Conservation (phyloP, 2,888 invertebrate species). For the Lycia hirtaria region DNA sequence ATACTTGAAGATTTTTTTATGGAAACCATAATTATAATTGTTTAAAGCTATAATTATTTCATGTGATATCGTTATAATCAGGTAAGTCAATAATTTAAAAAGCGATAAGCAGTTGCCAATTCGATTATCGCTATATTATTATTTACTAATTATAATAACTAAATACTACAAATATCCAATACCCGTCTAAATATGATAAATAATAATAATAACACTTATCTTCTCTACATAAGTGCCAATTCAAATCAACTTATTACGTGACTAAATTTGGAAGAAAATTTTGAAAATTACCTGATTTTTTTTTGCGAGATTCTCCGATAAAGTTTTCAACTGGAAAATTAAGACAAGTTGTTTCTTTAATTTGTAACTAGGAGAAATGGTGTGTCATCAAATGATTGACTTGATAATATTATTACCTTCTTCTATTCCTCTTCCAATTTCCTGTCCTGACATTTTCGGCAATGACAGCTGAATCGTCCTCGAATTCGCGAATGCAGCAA, state of each 20-base stretch:
- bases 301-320: slow-evolving; percentile 21
- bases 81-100: not conserved
- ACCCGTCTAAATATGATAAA: slow-evolving; percentile 10
- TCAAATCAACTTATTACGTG: not conserved
- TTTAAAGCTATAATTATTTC: not conserved
- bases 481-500: slow-evolving; percentile 89
- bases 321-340: slow-evolving; percentile 20
- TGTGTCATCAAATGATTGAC: slow-evolving; percentile 2
- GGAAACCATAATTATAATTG: too few relatives aligned
- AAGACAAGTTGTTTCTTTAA: slow-evolving; percentile 16
- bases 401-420: slow-evolving; percentile 85
- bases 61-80: slow-evolving; percentile 4
- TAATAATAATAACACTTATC: slow-evolving; percentile 7
- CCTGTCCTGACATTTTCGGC: slow-evolving; percentile 89
- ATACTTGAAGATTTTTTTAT: too few relatives aligned
- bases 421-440: slow-evolving; percentile 89
- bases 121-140: slow-evolving; percentile 4
- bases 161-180: slow-evolving; percentile 12
- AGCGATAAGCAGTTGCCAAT: slow-evolving; percentile 10
- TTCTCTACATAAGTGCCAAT: slow-evolving; percentile 8
- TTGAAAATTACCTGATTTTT: slow-evolving; percentile 16
- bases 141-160: not conserved
- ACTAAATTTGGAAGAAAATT: slow-evolving; percentile 19
- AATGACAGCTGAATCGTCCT: slow-evolving; percentile 91
- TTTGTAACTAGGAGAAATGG: slow-evolving; percentile 1